Conservation (phyloP, 2,797 vertebrate species). For the Pangasius djambal region DNA sequence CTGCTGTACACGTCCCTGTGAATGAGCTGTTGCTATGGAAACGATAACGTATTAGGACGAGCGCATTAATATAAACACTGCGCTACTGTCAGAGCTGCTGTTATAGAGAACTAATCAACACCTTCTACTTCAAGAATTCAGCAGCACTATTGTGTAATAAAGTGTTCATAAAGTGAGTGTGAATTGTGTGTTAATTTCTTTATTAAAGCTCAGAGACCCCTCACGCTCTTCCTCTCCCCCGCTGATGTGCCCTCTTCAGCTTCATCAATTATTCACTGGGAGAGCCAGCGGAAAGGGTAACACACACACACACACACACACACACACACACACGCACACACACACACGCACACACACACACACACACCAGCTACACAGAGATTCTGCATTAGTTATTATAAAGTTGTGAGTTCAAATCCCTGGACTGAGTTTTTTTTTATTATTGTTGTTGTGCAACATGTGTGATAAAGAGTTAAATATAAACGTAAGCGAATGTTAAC, state of each 20-base stretch:
- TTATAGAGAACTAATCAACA: background rate
- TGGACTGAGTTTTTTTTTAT: background rate
- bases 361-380: background rate
- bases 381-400: background rate
- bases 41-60: background rate
- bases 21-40: background rate
- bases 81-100: background rate
- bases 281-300: constrained; percentile 82
- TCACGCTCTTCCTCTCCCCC: constrained; percentile 51
- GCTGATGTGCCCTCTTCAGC: constrained; percentile 63
- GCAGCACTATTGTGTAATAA: background rate
- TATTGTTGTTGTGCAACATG: background rate
- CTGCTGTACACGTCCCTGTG: too few species aligned
- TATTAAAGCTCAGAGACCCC: constrained; percentile 18
- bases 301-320: constrained; percentile 44
- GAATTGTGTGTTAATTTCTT: constrained; percentile 39
- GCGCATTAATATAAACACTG: background rate
- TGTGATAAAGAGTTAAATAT: background rate
- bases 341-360: background rate
- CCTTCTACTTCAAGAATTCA: background rate
- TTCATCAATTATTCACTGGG: constrained; percentile 83
- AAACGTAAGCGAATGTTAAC: background rate
- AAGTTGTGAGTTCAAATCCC: background rate
- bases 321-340: background rate
- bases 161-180: background rate